A percentile compares a stretch with the other conserved stretches of the same genome.
phyloP scores from a whole-genome alignment of 2,797 vertebrate genomes.

The Eurystomus glaucurus region DNA sequence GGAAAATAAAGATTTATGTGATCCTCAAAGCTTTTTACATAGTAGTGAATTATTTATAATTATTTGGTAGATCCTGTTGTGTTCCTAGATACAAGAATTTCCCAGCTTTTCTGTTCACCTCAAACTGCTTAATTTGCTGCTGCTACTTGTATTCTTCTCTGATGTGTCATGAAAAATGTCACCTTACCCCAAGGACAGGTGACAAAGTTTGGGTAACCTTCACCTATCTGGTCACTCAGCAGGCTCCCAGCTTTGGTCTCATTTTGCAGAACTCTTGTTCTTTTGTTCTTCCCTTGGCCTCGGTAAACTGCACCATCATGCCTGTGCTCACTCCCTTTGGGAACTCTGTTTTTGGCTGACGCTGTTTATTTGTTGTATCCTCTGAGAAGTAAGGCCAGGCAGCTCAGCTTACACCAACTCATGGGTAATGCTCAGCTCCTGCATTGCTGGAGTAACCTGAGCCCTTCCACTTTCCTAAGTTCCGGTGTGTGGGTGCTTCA shows the following conservation, averaged over 20 bases:
- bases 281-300: not conserved
- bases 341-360: not conserved
- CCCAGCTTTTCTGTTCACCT: not conserved
- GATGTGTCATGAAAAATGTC: not conserved
- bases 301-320: not conserved
- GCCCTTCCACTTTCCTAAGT: not conserved
- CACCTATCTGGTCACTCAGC: not conserved
- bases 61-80: not conserved
- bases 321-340: not conserved
- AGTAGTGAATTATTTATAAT: not conserved
- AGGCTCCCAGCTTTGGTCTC: not conserved
- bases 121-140: not conserved
- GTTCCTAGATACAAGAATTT: not conserved
- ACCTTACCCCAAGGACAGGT: not conserved
- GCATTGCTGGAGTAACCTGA: not conserved
- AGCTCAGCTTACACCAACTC: not conserved
- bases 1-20: not conserved
- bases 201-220: not conserved
- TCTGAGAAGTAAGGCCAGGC: not conserved
- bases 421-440: not conserved
- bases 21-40: not conserved
- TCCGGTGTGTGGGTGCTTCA: not conserved
- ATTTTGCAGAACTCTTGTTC: not conserved
- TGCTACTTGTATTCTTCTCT: not conserved
- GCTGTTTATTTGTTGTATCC: not conserved